These are phyloP conservation scores for Magallana nippona DNA, from an alignment of 2,888 invertebrate genomes.

Conservation along the genomic window DNA sequence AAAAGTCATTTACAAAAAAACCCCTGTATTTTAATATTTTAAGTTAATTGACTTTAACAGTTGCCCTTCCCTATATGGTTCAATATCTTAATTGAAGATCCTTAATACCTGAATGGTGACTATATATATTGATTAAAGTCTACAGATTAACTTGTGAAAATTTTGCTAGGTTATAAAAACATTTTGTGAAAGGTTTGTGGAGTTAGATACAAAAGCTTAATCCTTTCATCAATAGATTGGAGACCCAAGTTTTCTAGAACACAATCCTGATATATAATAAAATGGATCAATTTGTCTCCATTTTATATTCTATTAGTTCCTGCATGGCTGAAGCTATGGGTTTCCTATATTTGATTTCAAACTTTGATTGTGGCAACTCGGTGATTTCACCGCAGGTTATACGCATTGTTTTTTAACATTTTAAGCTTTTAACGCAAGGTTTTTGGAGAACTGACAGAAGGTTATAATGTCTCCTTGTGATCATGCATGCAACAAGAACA, in stretches of 20 bases:
- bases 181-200: slow-evolving; percentile 12
- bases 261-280: neutral
- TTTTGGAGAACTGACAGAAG: neutral
- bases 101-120: neutral
- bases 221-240: slow-evolving; percentile 6
- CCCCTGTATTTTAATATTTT: too few species aligned
- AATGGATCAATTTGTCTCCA: slow-evolving; percentile 17
- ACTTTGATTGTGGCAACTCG: slow-evolving; percentile 2
- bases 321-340: neutral
- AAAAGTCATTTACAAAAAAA: too few species aligned
- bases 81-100: neutral
- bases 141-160: slow-evolving; percentile 11
- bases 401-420: neutral
- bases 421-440: neutral
- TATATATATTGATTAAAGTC: neutral
- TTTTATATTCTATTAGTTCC: neutral
- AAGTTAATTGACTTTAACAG: too few species aligned
- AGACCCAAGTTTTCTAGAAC: slow-evolving; percentile 12
- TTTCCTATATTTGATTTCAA: too few species aligned
- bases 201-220: neutral
- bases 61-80: too few species aligned
- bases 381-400: neutral
- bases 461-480: neutral
- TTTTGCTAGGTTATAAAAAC: slow-evolving; percentile 20
- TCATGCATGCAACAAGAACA: neutral